Base-by-base conservation (phyloP, 2,797 vertebrate species). In the Lithobates pipiens region DNA sequence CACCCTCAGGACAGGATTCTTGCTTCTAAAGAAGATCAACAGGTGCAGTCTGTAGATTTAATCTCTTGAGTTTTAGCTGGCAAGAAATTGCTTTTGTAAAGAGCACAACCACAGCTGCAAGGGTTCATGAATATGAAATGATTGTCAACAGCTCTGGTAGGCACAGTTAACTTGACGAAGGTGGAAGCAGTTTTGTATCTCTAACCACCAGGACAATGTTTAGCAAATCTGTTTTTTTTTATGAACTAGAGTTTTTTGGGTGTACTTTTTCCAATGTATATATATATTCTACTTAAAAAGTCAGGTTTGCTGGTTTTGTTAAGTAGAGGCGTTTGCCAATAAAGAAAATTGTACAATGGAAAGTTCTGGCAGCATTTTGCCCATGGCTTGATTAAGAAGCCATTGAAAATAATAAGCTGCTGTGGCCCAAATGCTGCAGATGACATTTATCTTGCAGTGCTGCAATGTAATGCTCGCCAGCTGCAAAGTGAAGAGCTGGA, bases 1-100 rank as follows among this genome's bases (percentile, higher is more conserved):
- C 50, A 61, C 46, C 70, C 84, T 46, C 8, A 81, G 78, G 39
- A 81, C 73, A 77, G 50, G 80, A 63, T 81, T 61, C 57, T 29
- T 76, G 50, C 72, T 76, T 86, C n/a, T 46, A 81, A 76, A 68
- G 71, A 54, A 36, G 11, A 69, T 36, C 42, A 70, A 86, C 84
- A 86, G 84, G 84, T 86, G 84, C 84, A 81, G 84, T 86, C 72
- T 86, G 84, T 36, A 69, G 34, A 76, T 61, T 76, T 86, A 81
- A 86, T 81, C 78, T 71, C 50, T 46, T 76, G 73, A 81, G 78
- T 81, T 65, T 80, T 76, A 61, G 65, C 73, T 86, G 84, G 84
- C 84, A 86, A 81, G 73, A 61, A 81, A 75, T 86, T 46, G 29
- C 67, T 75, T 50, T 70, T 63, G 36, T 73, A 80, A 86, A 77